A percentile compares a stretch with the other conserved stretches of the same genome.
These are phyloP conservation scores for Grammomys surdaster DNA, from an alignment of 2,113 vertebrate species.

Conservation along the genomic window DNA sequence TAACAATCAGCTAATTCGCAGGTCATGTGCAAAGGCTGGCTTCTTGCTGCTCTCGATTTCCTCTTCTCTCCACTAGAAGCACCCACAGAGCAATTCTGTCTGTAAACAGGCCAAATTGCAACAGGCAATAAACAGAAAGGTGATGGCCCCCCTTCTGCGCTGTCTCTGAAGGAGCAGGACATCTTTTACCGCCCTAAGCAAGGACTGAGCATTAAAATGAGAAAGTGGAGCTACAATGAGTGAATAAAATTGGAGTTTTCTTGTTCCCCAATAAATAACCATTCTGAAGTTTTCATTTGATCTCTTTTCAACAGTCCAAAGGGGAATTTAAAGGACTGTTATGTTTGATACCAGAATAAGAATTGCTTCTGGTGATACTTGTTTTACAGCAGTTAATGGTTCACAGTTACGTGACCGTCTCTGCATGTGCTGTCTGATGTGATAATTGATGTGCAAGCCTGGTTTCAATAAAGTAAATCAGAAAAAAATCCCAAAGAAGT, in stretches of 20 bases:
- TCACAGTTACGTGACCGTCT: neutral
- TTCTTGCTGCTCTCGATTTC: conserved; percentile 73
- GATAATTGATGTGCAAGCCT: conserved; percentile 56
- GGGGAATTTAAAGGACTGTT: conserved; percentile 72
- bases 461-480: conserved; percentile 43
- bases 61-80: conserved; percentile 67
- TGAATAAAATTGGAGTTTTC: conserved; percentile 80
- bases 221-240: conserved; percentile 77
- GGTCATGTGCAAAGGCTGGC: conserved; percentile 77
- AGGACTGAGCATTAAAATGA: conserved; percentile 84
- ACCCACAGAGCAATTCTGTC: conserved; percentile 73
- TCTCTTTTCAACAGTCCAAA: conserved; percentile 79
- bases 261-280: conserved; percentile 75
- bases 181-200: conserved; percentile 70
- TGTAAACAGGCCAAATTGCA: conserved; percentile 82
- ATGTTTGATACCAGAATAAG: conserved; percentile 66
- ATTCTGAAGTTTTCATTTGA: conserved; percentile 76
- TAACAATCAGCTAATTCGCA: conserved; percentile 89
- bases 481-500: conserved; percentile 52
- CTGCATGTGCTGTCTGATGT: conserved; percentile 2
- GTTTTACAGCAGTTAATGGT: conserved; percentile 67
- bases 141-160: conserved; percentile 68
- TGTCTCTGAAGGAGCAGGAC: conserved; percentile 72
- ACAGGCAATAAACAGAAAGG: conserved; percentile 75
- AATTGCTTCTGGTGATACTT: conserved; percentile 62